phyloP scores from a whole-genome alignment of 2,888 invertebrate species.

The Phyllotreta striolata region DNA sequence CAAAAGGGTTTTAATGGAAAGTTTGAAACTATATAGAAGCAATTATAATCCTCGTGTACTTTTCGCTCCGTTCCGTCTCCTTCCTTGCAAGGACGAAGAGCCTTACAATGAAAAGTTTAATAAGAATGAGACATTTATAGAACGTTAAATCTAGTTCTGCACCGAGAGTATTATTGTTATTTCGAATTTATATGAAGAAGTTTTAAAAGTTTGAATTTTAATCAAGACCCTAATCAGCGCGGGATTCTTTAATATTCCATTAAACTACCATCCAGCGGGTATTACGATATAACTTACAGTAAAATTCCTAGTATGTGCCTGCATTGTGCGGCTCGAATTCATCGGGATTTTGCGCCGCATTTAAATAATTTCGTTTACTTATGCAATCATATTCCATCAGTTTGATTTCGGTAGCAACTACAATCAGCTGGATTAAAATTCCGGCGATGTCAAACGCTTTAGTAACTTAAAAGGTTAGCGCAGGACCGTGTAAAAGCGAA shows the following conservation, averaged over 20 bases:
- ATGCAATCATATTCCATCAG: no score
- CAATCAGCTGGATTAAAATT: no score
- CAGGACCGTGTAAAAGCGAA: conserved; percentile 1
- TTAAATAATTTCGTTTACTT: no score
- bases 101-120: conserved; percentile 16
- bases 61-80: conserved; percentile 4
- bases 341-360: no score
- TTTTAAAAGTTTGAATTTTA: conserved; percentile 1
- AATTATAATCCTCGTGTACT: conserved; percentile 37
- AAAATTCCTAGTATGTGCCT: no score
- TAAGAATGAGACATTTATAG: conserved; percentile 18
- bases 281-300: no score
- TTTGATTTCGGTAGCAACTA: no score
- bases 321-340: no score
- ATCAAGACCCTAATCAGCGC: background rate
- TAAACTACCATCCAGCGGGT: no score
- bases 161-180: background rate
- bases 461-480: no score
- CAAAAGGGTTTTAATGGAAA: conserved; percentile 50
- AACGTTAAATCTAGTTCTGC: conserved; percentile 12
- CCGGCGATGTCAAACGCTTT: no score
- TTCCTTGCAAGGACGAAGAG: conserved; percentile 8
- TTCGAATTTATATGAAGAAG: conserved; percentile 9
- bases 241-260: no score
- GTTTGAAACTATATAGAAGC: conserved; percentile 41